These are phyloP conservation scores for Tenodera sinensis DNA, from an alignment of 2,888 invertebrate species.

Conservation along the genomic window DNA sequence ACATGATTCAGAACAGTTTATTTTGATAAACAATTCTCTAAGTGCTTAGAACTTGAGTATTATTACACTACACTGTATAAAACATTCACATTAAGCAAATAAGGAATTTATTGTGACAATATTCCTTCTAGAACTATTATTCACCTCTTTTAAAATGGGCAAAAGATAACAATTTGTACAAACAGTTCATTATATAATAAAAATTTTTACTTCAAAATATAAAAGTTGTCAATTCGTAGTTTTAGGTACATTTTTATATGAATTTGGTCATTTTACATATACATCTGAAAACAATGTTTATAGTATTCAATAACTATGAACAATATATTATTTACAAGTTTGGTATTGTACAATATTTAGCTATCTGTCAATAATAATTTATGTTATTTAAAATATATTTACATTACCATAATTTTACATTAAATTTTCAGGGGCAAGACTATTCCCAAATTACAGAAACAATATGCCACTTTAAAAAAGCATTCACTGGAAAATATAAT, in stretches of 20 bases:
- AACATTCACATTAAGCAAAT: background rate
- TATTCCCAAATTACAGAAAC: background rate
- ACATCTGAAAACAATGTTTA: background rate
- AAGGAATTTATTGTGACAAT: background rate
- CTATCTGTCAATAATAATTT: background rate
- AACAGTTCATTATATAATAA: background rate
- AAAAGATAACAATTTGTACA: background rate
- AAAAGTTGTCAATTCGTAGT: background rate
- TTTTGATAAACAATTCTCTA: background rate
- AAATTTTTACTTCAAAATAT: conserved; percentile 6
- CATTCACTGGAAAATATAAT: background rate
- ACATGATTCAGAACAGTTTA: background rate
- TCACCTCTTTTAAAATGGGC: background rate
- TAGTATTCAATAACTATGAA: background rate
- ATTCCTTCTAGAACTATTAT: background rate
- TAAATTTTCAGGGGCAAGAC: background rate
- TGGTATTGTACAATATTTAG: background rate
- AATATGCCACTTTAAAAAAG: background rate
- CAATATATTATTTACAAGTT: background rate
- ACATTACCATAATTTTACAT: background rate
- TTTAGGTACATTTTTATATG: background rate
- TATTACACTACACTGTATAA: background rate
- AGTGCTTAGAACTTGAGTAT: background rate
- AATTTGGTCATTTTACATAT: background rate
- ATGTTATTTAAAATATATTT: background rate